Conservation (phyloP, 2,797 vertebrate species). For the Ptychadena robeensis region DNA sequence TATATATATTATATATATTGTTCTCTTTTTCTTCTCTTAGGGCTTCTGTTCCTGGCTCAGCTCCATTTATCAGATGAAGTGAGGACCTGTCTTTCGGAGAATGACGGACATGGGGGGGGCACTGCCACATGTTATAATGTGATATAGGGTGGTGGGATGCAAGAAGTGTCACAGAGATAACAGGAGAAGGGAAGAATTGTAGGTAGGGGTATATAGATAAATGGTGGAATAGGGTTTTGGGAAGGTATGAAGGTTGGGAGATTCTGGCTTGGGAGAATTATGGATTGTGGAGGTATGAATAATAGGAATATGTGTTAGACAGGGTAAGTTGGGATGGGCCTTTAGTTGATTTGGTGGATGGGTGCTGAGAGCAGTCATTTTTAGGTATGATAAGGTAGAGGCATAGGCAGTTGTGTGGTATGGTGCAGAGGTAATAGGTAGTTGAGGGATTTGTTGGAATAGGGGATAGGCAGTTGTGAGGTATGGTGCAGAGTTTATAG, state of each 20-base stretch:
- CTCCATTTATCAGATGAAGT: slow-evolving; percentile 96
- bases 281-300: no score
- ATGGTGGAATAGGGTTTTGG: neutral
- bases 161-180: neutral
- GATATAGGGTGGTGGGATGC: neutral
- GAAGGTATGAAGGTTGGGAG: neutral
- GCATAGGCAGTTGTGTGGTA: no score
- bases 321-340: no score
- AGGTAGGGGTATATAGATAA: neutral
- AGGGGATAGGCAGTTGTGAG: neutral
- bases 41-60: slow-evolving; percentile 95
- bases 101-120: neutral
- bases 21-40: slow-evolving; percentile 72
- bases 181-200: neutral
- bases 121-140: neutral
- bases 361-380: no score
- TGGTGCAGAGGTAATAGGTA: neutral
- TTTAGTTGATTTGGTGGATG: no score
- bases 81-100: slow-evolving; percentile 73
- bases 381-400: no score
- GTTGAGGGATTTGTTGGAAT: no score
- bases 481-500: neutral
- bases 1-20: neutral
- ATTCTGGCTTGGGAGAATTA: no score
- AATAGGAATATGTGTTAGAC: no score